Conservation (phyloP, 2,888 invertebrate species). For the Chydorus sphaericus region DNA sequence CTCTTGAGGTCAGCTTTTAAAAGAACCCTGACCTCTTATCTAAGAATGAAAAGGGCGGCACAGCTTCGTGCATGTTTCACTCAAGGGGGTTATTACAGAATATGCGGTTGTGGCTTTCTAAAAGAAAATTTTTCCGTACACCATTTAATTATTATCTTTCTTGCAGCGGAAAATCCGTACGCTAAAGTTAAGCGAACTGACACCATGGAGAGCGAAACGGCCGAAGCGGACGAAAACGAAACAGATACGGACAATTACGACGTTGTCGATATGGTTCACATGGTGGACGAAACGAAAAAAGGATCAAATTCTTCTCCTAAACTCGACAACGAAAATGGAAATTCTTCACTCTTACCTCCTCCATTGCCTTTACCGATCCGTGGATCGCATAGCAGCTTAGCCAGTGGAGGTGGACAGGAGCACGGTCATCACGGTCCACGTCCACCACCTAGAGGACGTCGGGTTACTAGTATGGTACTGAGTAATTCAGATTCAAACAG, state of each 20-base stretch:
- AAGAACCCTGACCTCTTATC: too few relatives aligned
- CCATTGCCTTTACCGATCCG: background rate
- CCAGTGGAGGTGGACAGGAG: conserved; percentile 14
- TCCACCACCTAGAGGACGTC: conserved; percentile 12
- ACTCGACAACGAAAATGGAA: too few relatives aligned
- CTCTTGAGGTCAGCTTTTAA: too few relatives aligned
- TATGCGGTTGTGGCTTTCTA: background rate
- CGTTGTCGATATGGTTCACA: conserved; percentile 12
- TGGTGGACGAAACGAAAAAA: background rate
- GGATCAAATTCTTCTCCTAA: background rate
- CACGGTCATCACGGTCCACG: conserved; percentile 1
- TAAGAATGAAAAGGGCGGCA: too few relatives aligned
- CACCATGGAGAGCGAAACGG: conserved; percentile 9
- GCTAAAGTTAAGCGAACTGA: conserved; percentile 10
- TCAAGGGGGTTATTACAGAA: too few relatives aligned
- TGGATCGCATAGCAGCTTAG: conserved; percentile 12
- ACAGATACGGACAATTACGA: conserved; percentile 24
- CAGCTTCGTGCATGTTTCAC: too few relatives aligned
- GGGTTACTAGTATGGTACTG: conserved; percentile 8
- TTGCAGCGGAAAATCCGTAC: conserved; percentile 10
- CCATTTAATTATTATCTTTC: too few relatives aligned
- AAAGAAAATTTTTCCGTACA: too few relatives aligned
- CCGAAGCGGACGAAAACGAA: conserved; percentile 21
- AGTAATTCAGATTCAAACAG: background rate
- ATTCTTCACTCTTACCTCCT: background rate